Evolutionary conservation across 2,888 invertebrate genomes (phyloP), one percentile per base, ranked within the genome.

Genomic region (Tanypteryx hageni): DNA sequence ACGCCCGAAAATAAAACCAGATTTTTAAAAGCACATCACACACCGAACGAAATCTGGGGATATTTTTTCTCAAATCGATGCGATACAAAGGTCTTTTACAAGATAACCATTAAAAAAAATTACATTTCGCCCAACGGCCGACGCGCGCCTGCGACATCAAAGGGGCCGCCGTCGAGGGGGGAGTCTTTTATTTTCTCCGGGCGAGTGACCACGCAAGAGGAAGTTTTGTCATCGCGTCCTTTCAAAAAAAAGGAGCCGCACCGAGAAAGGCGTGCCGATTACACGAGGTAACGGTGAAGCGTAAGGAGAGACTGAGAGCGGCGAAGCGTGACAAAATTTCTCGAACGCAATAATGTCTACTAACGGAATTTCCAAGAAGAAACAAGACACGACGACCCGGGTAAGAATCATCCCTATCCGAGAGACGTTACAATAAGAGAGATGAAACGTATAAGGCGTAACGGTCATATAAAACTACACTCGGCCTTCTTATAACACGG

Each of bases 211-310:
- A 44, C 44, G 44, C 44, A 44, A 22, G 27, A 27, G 76, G 76
- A 76, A 27, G 18, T 76, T 76, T 76, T 76, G 22, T 44, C 44
- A 5, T 44, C 5, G 44, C 44, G 44, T 44, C 44, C 44, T 44
- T 5, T 44, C 1, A 44, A 44, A 44, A 44, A 44, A 44, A 44
- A 44, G 5, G 44, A 44, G 76, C 76, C 76, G 11, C 11, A 44
- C 76, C 76, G 76, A 76, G 27, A 76, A 76, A 7, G 76, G 22
- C 76, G 22, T 27, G 76, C 76, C 76, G 27, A 76, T 76, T 76
- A 76, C 27, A 27, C 22, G 76, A 76, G 76, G 22, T 76, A 76
- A 76, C 76, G 76, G 76, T 27, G 76, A 64, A 64, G 14, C 64
- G 64, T 44, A 27, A 13, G 11, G 76, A 11, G 76, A 76, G 76